Percentiles rank a stretch among this genome's conserved stretches.
phyloP scores from a whole-genome alignment of 2,797 vertebrate species.

The Muscicapa striata region DNA sequence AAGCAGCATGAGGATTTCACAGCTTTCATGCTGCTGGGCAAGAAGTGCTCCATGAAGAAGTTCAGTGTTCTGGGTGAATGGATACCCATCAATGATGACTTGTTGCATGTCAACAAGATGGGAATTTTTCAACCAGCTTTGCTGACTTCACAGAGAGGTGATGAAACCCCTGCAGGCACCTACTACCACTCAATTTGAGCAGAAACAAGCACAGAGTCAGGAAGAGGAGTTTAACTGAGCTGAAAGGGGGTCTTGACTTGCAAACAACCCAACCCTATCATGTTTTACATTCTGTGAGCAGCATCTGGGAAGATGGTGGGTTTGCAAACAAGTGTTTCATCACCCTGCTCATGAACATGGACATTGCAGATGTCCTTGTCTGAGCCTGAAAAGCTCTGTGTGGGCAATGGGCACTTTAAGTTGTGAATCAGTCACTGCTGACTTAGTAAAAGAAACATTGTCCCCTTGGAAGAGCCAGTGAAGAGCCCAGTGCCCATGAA shows the following conservation, averaged over 20 bases:
- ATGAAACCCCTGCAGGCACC: background rate
- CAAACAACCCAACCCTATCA: background rate
- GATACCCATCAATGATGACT: background rate
- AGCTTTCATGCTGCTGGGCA: slow-evolving; percentile 61
- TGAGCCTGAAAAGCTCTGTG: background rate
- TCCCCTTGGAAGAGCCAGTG: background rate
- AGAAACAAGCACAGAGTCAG: background rate
- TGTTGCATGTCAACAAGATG: background rate
- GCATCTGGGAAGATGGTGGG: background rate
- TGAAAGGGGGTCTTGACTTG: background rate
- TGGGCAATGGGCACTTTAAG: background rate
- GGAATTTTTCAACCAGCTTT: background rate
- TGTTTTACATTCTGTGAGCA: background rate
- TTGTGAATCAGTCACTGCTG: background rate
- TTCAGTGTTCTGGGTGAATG: slow-evolving; percentile 55
- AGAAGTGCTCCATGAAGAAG: slow-evolving; percentile 59
- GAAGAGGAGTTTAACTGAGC: background rate
- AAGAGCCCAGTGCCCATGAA: background rate
- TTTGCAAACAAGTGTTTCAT: background rate
- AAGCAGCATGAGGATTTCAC: slow-evolving; percentile 71
- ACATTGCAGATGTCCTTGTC: background rate
- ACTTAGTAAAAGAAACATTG: background rate
- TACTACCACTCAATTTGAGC: background rate
- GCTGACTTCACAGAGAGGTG: background rate
- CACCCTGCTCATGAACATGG: background rate